phyloP scores from a whole-genome alignment of 2,113 vertebrate species.

The Helogale parvula region DNA sequence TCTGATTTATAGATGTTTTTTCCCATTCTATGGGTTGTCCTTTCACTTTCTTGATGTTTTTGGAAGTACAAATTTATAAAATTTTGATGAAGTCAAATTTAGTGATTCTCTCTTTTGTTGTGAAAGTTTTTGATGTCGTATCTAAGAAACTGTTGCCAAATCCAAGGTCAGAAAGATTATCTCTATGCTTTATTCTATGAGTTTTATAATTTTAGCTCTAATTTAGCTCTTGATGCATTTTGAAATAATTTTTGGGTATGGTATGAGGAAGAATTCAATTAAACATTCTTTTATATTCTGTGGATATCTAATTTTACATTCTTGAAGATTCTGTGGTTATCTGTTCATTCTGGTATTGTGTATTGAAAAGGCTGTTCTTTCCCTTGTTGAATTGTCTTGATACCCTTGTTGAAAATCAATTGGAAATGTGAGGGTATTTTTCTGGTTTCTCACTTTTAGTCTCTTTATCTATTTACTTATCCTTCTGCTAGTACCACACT shows the following conservation, averaged over 20 bases:
- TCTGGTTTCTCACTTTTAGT: background rate
- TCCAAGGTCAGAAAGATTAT: background rate
- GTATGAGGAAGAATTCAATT: background rate
- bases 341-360: background rate
- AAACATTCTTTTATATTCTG: background rate
- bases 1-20: background rate
- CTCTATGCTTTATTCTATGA: background rate
- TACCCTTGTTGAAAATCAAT: background rate
- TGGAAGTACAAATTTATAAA: background rate
- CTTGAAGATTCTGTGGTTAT: background rate
- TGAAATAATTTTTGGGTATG: background rate
- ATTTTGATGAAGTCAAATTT: background rate
- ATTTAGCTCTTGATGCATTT: background rate
- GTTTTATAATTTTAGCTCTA: background rate
- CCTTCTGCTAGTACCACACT: background rate
- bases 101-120: background rate
- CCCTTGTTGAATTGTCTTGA: background rate
- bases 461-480: background rate
- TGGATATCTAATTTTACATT: background rate
- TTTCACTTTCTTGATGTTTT: background rate
- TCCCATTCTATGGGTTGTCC: background rate
- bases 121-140: background rate
- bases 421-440: background rate
- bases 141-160: background rate
- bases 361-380: background rate